Conservation (phyloP, 2,113 vertebrate genomes). For the Laterallus jamaicensis region DNA sequence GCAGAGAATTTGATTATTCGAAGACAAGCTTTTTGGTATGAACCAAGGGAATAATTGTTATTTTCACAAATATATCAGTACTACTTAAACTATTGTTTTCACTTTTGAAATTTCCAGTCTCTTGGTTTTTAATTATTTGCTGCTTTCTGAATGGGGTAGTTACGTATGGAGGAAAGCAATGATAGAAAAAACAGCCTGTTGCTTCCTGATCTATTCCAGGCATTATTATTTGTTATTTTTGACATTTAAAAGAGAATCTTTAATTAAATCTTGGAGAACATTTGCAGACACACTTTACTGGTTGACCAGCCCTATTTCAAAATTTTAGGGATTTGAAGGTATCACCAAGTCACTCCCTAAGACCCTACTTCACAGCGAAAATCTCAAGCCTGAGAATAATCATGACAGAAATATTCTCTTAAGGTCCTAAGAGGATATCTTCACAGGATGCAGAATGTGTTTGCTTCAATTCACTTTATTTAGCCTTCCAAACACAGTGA, state of each 20-base stretch:
- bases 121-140: neutral
- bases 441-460: neutral
- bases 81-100: neutral
- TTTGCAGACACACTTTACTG: neutral
- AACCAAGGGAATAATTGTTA: neutral
- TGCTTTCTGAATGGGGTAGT: neutral
- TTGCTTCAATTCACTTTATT: neutral
- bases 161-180: neutral
- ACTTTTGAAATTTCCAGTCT: neutral
- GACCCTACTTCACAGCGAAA: neutral
- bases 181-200: neutral
- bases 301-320: neutral
- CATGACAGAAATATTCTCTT: neutral
- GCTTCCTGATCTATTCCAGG: neutral
- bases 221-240: neutral
- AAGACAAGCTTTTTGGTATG: neutral
- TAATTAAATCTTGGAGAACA: neutral
- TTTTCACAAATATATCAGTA: neutral
- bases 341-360: neutral
- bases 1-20: neutral
- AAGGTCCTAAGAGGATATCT: neutral
- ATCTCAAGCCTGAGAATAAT: neutral
- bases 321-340: neutral
- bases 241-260: neutral
- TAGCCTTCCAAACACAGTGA: neutral